Evolutionary conservation across 1,140 invertebrate species (phyloP), one percentile per base, ranked within the genome.

Genomic region (Brachionus koreanus): DNA sequence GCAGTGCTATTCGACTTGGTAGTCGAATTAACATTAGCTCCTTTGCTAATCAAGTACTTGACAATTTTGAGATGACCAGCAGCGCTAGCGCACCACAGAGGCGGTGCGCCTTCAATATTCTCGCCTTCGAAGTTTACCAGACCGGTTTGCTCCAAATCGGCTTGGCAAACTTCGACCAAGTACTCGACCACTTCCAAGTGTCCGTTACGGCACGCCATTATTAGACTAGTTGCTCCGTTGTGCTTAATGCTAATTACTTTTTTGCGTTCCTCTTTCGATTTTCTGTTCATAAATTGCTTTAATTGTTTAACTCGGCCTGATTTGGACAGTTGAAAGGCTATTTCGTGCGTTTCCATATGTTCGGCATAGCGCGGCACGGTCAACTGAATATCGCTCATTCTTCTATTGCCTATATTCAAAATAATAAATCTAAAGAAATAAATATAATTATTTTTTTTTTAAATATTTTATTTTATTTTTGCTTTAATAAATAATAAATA

Each of bases 81-180:
- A 90, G 98, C 97, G 3, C 97, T 96, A 7, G 96, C 96, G 95
- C 98, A 98, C 87, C 99, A 99, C 5, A 99, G 90, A 4, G 96
- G 95, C 10, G 97, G 98, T 1, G 67, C 65, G 10, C 82, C 82
- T 88, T 97, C 95, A 86, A 98, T 97, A 37, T 94, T 96, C 86
- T 98, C 95, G 16, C 95, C 95, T 87, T 97, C 95, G 87, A 97
- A 98, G 84, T 93, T 93, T 83, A 98, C 95, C 92, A 90, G 93
- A 57, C 95, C 89, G 10, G 93, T 92, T 87, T 95, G 94, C 88
- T 97, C 95, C 74, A 96, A 92, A 87, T 97, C 93, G 9, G 94
- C 95, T 83, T 93, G 91, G 87, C 95, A 97, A 85, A 92, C 90
- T 88, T 95, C 94, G 83, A 97, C 92, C 63, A 98, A 91, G 88